A percentile compares a stretch with the other conserved stretches of the same genome.
These are phyloP conservation scores for Varecia variegata DNA, from an alignment of 2,797 vertebrate genomes.

Conservation along the genomic window DNA sequence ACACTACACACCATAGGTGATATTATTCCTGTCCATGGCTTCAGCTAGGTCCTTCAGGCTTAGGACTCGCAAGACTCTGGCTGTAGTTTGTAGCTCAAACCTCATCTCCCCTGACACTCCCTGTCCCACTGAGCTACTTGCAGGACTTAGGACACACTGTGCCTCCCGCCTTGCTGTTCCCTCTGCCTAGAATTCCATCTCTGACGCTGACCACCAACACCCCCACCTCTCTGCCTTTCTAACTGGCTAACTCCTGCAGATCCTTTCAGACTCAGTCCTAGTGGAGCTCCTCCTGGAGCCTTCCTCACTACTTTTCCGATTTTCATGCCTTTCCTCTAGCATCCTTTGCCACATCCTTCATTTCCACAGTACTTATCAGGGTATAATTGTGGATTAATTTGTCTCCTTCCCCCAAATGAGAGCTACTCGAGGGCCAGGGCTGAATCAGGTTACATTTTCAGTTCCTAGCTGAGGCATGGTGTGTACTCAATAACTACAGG, in stretches of 20 bases:
- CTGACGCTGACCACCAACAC: background rate
- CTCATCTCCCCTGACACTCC: background rate
- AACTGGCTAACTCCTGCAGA: background rate
- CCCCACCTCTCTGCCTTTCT: background rate
- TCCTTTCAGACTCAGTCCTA: background rate
- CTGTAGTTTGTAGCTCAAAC: background rate
- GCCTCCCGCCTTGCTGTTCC: background rate
- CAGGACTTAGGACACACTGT: background rate
- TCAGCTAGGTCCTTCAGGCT: background rate
- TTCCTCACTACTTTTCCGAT: background rate
- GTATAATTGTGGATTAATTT: background rate
- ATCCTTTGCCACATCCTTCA: background rate
- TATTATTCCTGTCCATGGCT: background rate
- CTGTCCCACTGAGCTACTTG: background rate
- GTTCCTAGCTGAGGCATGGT: background rate
- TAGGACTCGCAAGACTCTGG: background rate
- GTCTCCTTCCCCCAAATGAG: background rate
- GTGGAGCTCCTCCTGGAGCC: background rate
- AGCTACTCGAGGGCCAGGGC: background rate
- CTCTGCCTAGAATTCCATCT: background rate
- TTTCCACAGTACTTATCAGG: background rate
- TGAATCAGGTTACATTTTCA: background rate
- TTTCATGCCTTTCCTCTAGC: background rate
- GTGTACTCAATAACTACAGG: background rate
- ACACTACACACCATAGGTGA: no score